Conservation (phyloP, 2,888 invertebrate genomes). For the Ferrisia virgata region DNA sequence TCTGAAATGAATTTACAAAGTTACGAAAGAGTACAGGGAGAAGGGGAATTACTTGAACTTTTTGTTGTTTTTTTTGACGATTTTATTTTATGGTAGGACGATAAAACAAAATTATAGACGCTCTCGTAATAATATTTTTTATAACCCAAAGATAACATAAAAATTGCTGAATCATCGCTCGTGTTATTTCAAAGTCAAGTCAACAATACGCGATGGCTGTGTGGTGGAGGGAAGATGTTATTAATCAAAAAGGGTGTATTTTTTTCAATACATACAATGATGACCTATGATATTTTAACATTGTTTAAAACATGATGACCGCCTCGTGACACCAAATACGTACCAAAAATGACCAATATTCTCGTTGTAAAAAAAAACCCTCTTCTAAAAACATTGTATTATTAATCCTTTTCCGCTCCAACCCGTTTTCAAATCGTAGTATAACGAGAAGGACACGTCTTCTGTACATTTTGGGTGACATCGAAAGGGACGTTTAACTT, state of each 20-base stretch:
- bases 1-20: not conserved
- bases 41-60: no score
- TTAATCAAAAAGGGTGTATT: not conserved
- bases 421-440: no score
- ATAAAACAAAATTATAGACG: not conserved
- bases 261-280: not conserved
- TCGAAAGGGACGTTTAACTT: not conserved
- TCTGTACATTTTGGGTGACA: not conserved
- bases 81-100: not conserved
- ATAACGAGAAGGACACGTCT: not conserved
- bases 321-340: not conserved
- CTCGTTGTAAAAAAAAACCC: not conserved
- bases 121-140: not conserved
- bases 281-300: not conserved
- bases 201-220: no score
- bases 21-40: not conserved
- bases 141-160: not conserved
- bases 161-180: not conserved
- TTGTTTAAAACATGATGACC: not conserved
- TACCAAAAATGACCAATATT: not conserved
- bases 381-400: no score
- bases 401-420: no score
- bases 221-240: not conserved
- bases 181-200: not conserved
- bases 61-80: no score